Evolutionary conservation across 2,888 invertebrate species (phyloP).

Genomic region (Oxytorus armatus): DNA sequence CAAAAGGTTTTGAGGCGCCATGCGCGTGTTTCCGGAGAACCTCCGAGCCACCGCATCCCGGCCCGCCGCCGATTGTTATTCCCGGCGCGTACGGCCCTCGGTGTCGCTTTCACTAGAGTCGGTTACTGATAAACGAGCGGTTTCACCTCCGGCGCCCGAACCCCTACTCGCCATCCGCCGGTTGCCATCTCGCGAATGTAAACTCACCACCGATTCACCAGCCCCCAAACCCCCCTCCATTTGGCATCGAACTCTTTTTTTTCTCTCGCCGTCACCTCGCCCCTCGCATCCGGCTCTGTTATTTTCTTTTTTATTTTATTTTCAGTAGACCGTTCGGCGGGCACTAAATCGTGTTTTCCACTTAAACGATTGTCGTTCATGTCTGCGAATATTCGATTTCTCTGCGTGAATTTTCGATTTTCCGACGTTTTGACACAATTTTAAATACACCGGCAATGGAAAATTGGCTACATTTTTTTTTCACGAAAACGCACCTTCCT

Average conservation of each 20-base stretch:
- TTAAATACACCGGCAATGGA: too few species aligned
- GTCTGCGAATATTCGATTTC: conserved; percentile 6
- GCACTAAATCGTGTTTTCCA: conserved; percentile 77
- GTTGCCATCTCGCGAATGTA: conserved; percentile 78
- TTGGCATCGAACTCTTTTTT: conserved; percentile 62
- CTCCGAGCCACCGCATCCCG: conserved; percentile 30
- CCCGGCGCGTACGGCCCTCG: conserved; percentile 80
- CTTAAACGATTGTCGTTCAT: conserved; percentile 79
- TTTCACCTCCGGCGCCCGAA: conserved; percentile 76
- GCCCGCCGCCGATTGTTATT: conserved; percentile 81
- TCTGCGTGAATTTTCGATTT: neutral
- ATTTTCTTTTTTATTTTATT: conserved; percentile 25
- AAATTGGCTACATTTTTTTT: too few species aligned
- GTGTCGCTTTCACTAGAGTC: conserved; percentile 84
- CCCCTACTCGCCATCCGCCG: neutral
- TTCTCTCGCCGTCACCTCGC: conserved; percentile 19
- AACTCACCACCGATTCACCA: conserved; percentile 76
- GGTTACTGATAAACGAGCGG: conserved; percentile 84
- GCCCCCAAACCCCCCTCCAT: conserved; percentile 32
- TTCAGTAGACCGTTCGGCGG: conserved; percentile 1
- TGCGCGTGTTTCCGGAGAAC: conserved; percentile 56
- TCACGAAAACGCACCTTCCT: too few species aligned
- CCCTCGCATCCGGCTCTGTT: neutral
- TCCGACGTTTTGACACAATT: too few species aligned
- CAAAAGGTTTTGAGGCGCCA: conserved; percentile 39